Evolutionary conservation across 2,888 invertebrate genomes (phyloP).

Genomic region (Polietes domitor): DNA sequence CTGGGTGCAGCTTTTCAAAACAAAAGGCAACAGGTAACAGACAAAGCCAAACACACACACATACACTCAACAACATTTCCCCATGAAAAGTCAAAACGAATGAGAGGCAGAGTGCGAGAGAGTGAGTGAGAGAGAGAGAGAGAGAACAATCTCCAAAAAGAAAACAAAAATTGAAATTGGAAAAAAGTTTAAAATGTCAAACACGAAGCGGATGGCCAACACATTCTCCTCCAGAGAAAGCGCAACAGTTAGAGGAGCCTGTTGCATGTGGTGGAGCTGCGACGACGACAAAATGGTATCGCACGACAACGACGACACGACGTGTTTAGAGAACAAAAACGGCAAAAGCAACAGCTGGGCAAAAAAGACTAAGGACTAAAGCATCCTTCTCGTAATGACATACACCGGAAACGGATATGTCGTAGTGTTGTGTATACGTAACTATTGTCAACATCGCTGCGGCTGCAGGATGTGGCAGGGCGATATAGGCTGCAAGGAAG

Average conservation of each 20-base stretch:
- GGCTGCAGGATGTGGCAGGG: neutral
- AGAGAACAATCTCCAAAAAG: neutral
- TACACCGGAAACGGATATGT: conserved; percentile 67
- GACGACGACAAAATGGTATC: too few species aligned
- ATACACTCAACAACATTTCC: conserved; percentile 27
- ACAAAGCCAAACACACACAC: conserved; percentile 15
- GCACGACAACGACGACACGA: conserved; percentile 23
- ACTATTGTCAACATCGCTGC: conserved; percentile 24
- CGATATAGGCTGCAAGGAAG: neutral
- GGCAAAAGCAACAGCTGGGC: conserved; percentile 22
- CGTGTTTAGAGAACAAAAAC: conserved; percentile 17
- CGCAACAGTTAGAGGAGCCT: conserved; percentile 73
- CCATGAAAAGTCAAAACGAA: conserved; percentile 6
- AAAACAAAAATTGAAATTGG: neutral
- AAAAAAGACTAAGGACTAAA: neutral
- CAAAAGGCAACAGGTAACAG: conserved; percentile 66
- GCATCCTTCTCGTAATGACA: conserved; percentile 33
- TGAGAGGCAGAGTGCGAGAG: neutral
- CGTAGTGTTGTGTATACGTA: conserved; percentile 44
- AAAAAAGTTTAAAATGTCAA: conserved; percentile 26
- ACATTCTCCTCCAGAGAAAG: conserved; percentile 52
- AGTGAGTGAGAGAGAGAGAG: neutral
- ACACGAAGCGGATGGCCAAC: neutral
- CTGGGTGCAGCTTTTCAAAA: conserved; percentile 67
- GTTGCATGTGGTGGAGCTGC: conserved; percentile 75